Evolutionary conservation across 2,113 vertebrate genomes (phyloP).

Genomic region (Spheniscus mendiculus): DNA sequence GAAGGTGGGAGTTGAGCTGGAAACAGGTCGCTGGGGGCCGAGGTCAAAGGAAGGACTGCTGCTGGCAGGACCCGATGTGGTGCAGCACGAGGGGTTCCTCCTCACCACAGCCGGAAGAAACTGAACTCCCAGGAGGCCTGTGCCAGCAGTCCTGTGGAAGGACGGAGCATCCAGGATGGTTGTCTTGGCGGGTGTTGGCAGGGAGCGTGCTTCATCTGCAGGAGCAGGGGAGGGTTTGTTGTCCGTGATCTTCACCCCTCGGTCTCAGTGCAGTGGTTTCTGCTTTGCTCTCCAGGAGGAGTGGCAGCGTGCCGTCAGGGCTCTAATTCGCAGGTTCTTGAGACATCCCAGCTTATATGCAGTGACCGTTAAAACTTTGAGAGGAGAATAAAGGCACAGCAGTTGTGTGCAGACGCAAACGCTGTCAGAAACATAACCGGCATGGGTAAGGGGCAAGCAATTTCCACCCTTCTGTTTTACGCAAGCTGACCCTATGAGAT

Average conservation of each 20-base stretch:
- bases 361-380: not conserved
- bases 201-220: rapidly evolving
- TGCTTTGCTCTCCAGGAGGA: not conserved
- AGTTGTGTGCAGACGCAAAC: not conserved
- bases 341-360: not conserved
- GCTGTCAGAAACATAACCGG: not conserved
- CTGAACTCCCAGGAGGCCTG: rapidly evolving
- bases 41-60: not conserved
- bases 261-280: not conserved
- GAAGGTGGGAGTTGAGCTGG: not conserved
- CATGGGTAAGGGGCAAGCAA: not conserved
- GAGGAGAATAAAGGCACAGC: not conserved
- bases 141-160: rapidly evolving
- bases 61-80: not conserved
- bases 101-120: rapidly evolving
- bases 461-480: not conserved
- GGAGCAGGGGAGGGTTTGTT: not conserved
- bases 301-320: rapidly evolving
- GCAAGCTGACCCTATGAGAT: not conserved
- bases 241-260: not conserved
- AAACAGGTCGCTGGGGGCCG: not conserved
- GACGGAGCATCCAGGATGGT: not conserved
- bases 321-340: not conserved
- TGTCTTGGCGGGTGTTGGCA: not conserved
- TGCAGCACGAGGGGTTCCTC: not conserved